Base-by-base conservation (phyloP, 2,113 vertebrate genomes). In the Ammodytes dubius region DNA sequence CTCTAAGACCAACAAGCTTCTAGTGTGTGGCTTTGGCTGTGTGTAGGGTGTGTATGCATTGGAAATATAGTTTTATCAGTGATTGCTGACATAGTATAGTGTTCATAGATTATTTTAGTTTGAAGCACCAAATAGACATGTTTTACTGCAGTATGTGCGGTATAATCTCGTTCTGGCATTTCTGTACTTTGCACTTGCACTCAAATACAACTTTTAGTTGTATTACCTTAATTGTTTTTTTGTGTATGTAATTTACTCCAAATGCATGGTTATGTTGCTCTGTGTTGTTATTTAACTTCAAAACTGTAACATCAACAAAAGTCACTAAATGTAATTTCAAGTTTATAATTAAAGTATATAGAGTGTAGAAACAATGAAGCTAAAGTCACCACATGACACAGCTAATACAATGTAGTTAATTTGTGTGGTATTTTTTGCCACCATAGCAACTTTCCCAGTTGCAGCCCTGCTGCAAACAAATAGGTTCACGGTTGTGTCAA, bases 381-480 rank as follows among this genome's bases (percentile, higher is more conserved):
- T 27, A 11, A 63, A 71, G 52, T 69, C 39, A 19, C 37, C 0
- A 13, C 39, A 59, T 52, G 75, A 68, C 50, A 49, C 7, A 49
- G 8, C 57, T 77, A 40, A 69, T 68, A 58, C 4, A n/a, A 19
- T 17, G 46, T 46, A 43, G 35, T 49, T 50, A 54, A 6, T 70
- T 64, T 56, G 27, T 63, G 49, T 47, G 59, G 53, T 60, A 13
- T 60, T 66, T 45, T 46, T 15, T 9, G 43, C 73, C 40, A 47
- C 58, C 15, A 3, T 56, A 74, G 70, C 35, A 3, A 52, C 60
- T 70, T 64, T 65, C 40, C 72, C 60, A 70, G 19, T 73, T 79
- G 59, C 70, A 82, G 78, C 54, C 4, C 47, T 2, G 65, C 77
- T 83, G 54, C 61, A 82, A 87, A 87, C 84, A 85, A 85, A 80